phyloP scores from a whole-genome alignment of 2,113 vertebrate species.

The Bos taurus region DNA sequence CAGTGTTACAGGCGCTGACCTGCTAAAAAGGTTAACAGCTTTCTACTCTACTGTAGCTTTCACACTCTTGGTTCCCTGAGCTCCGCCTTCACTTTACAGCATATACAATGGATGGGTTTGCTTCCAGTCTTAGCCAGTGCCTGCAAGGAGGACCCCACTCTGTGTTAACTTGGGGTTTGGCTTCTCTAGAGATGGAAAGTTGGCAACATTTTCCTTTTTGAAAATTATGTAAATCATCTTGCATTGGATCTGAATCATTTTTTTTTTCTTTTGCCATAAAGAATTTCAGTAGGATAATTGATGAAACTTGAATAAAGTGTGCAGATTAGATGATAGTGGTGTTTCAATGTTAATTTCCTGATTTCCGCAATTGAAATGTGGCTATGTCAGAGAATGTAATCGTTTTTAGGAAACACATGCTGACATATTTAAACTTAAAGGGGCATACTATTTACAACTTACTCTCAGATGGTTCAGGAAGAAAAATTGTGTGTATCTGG shows the following conservation, averaged over 20 bases:
- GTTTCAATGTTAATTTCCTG: neutral
- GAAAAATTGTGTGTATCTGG: neutral
- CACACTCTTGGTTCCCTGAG: neutral
- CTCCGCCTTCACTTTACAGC: neutral
- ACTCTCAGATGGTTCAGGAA: neutral
- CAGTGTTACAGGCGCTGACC: neutral
- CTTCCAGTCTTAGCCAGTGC: neutral
- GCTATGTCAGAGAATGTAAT: neutral
- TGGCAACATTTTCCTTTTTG: neutral
- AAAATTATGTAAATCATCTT: neutral
- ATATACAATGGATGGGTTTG: neutral
- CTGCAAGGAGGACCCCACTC: neutral
- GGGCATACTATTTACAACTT: neutral
- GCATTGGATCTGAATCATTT: neutral
- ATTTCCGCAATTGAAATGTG: neutral
- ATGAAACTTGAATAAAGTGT: neutral
- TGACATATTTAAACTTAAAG: neutral
- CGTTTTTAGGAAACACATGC: neutral
- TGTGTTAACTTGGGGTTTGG: neutral
- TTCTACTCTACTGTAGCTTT: neutral
- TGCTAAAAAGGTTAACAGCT: neutral
- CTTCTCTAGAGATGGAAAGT: neutral
- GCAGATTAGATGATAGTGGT: neutral
- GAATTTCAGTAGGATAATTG: neutral
- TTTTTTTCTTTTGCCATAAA: neutral